A percentile compares a stretch with the other conserved stretches of the same genome.
These are phyloP conservation scores for Drosophila robusta DNA, from an alignment of 2,888 invertebrate genomes.

Conservation along the genomic window DNA sequence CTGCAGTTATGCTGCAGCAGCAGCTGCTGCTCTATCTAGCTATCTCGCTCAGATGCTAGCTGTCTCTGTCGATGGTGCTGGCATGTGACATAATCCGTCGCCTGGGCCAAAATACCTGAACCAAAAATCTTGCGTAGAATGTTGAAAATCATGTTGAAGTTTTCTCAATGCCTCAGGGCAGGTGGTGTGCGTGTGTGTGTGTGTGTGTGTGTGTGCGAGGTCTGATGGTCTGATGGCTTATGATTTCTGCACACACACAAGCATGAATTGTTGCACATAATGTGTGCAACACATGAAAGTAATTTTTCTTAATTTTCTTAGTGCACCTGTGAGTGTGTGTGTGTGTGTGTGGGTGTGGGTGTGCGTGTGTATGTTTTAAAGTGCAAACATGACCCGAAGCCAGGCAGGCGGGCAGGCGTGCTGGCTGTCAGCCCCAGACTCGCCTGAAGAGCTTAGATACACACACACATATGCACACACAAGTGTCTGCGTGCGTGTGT, in stretches of 20 bases:
- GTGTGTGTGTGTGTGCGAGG: conserved; percentile 9
- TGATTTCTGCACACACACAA: conserved; percentile 46
- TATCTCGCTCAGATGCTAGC: not conserved
- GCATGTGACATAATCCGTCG: conserved; percentile 75
- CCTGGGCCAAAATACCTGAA: conserved; percentile 68
- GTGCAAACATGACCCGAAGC: conserved; percentile 54
- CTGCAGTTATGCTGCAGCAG: conserved; percentile 35
- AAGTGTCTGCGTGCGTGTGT: not conserved
- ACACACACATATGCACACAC: not conserved
- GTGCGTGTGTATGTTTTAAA: conserved; percentile 42
- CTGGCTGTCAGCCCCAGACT: conserved; percentile 22
- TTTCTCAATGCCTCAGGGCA: conserved; percentile 53
- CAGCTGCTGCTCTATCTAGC: not conserved
- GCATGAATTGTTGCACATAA: conserved; percentile 55
- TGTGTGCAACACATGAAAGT: conserved; percentile 64
- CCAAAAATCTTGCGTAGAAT: conserved; percentile 65
- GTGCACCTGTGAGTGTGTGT: conserved; percentile 24
- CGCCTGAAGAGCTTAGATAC: conserved; percentile 21
- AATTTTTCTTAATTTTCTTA: conserved; percentile 77
- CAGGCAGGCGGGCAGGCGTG: conserved; percentile 15
- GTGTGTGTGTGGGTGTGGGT: conserved; percentile 14
- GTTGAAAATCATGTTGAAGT: conserved; percentile 75
- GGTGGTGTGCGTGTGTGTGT: conserved; percentile 18
- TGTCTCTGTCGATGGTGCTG: conserved; percentile 48
- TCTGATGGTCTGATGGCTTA: conserved; percentile 54